Conservation (phyloP, 2,888 invertebrate genomes). For the Heliconius cydno region DNA sequence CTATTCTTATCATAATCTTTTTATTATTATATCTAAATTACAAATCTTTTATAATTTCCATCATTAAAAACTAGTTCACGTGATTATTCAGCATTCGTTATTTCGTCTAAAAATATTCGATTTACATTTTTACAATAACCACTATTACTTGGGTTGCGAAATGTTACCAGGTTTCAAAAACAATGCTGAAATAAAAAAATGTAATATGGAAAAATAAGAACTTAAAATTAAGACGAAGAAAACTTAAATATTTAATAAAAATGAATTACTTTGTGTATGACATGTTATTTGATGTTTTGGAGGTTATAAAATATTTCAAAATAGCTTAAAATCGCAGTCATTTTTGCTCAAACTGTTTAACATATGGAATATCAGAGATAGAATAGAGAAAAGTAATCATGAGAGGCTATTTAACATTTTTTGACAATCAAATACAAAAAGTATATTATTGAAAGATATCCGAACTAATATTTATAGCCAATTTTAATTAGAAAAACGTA, state of each 20-base stretch:
- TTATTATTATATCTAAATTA: constrained; percentile 79
- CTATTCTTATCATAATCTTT: constrained; percentile 32
- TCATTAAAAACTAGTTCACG: constrained; percentile 68
- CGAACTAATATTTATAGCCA: not conserved
- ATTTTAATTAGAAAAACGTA: not conserved
- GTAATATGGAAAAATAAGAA: constrained; percentile 23
- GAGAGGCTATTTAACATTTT: not conserved
- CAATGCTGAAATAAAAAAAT: constrained; percentile 29
- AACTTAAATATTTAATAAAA: constrained; percentile 1
- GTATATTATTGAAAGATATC: not conserved
- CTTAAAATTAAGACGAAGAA: not conserved
- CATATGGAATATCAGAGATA: not conserved
- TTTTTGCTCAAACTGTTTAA: not conserved
- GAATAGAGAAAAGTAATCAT: not conserved
- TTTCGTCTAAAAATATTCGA: constrained; percentile 77
- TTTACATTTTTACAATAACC: constrained; percentile 80
- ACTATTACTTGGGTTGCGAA: constrained; percentile 18
- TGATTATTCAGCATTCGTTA: constrained; percentile 74
- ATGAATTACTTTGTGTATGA: not conserved
- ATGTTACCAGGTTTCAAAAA: constrained; percentile 31
- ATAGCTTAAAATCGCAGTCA: not conserved
- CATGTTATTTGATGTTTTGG: not conserved
- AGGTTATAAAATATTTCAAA: not conserved
- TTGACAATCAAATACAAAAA: not conserved
- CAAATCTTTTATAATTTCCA: constrained; percentile 79